Evolutionary conservation across 2,888 invertebrate species (phyloP).

Genomic region (Adelphocoris suturalis): DNA sequence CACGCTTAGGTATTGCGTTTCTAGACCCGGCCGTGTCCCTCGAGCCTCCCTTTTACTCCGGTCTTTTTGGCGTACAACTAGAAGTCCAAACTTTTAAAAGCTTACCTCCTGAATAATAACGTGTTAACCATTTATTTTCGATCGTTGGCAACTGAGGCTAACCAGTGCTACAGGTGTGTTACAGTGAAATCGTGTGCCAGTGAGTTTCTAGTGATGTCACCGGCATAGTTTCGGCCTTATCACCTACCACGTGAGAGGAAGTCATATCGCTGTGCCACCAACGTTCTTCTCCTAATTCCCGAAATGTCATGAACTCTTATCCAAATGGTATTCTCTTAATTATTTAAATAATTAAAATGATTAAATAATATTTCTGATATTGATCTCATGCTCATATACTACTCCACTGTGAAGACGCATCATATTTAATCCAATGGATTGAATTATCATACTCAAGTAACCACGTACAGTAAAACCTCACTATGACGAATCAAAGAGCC

Average conservation of each 20-base stretch:
- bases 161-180: background rate
- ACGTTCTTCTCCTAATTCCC: background rate
- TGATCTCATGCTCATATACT: no score
- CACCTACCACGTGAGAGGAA: conserved; percentile 12
- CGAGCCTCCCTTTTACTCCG: background rate
- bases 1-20: conserved; percentile 42
- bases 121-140: background rate
- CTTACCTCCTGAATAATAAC: background rate
- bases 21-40: conserved; percentile 60
- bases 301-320: conserved; percentile 44
- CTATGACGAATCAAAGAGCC: no score
- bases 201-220: background rate
- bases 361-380: no score
- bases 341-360: background rate
- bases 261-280: background rate
- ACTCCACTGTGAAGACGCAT: no score
- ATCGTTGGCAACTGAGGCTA: background rate
- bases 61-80: conserved; percentile 23
- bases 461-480: no score
- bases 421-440: no score
- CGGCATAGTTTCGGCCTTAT: background rate
- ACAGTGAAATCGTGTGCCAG: background rate
- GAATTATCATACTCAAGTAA: no score
- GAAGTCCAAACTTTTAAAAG: conserved; percentile 7
- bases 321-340: background rate